Percentiles rank a stretch among this genome's conserved stretches.
phyloP scores from a whole-genome alignment of 2,888 invertebrate genomes.

The Norana najaformis region DNA sequence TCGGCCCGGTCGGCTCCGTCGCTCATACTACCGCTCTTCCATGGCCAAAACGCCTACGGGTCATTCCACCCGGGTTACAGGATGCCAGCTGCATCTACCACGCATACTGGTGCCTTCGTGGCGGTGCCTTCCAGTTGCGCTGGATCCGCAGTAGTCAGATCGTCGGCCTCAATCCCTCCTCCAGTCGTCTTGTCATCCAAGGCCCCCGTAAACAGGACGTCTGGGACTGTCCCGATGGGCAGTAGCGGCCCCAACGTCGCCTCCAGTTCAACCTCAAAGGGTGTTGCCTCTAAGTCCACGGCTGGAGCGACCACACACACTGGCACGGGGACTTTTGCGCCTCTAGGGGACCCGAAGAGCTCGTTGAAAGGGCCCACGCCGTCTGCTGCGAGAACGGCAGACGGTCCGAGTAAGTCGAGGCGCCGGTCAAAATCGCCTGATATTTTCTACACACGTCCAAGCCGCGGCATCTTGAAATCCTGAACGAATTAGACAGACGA shows the following conservation, averaged over 20 bases:
- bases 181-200: background rate
- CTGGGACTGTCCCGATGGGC: background rate
- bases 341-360: background rate
- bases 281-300: background rate
- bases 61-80: background rate
- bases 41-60: conserved; percentile 1
- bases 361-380: background rate
- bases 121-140: background rate
- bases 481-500: background rate
- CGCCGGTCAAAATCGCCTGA: conserved; percentile 33
- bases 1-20: background rate
- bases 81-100: background rate
- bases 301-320: background rate
- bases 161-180: background rate
- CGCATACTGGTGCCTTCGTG: background rate
- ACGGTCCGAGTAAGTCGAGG: background rate
- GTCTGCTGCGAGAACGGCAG: background rate
- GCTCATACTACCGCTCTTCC: conserved; percentile 19
- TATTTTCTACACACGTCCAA: conserved; percentile 39
- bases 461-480: conserved; percentile 18
- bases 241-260: background rate
- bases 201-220: background rate
- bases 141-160: background rate
- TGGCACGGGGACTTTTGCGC: background rate
- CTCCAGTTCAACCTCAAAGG: background rate